Evolutionary conservation across 1,140 invertebrate species (phyloP), one percentile per base, ranked within the genome.

Genomic region (Plutomurus gul): DNA sequence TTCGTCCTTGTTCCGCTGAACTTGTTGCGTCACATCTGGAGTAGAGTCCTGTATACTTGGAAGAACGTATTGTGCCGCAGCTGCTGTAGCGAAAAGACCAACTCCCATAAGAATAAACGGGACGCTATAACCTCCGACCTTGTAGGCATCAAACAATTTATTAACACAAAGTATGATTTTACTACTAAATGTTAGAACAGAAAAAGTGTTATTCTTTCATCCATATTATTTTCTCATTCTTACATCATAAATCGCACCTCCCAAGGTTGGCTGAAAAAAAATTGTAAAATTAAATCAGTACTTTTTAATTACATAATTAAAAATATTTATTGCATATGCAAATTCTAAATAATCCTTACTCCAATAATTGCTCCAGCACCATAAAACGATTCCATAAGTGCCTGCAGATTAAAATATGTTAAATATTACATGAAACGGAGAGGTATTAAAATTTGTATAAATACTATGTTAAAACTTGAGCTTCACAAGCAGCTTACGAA

Each of bases 101-200:
- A 25, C 43, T 5, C 81, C 81, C 40, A 76, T 78, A 0, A 95
- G 91, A 4, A 91, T 92, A 85, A 98, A 98, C 0, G 96, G 95
- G 4, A 94, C 89, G 0, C 91, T 91, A 86, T 94, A 98, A 1
- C 95, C 95, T n/a, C 95, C 94, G 1, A 91, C 84, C 88, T 79
- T 85, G n/a, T n/a, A n/a, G n/a, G n/a, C n/a, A n/a, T n/a, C n/a
- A n/a, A n/a, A n/a, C n/a, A n/a, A n/a, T n/a, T n/a, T n/a, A n/a
- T n/a, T n/a, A n/a, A n/a, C n/a, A n/a, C n/a, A n/a, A n/a, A n/a
- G n/a, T n/a, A n/a, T n/a, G n/a, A n/a, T n/a, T n/a, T n/a, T n/a
- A n/a, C n/a, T n/a, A n/a, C n/a, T n/a, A n/a, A n/a, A n/a, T n/a
- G n/a, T n/a, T n/a, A n/a, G n/a, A n/a, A n/a, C n/a, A n/a, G n/a